Conservation (phyloP, 1,140 invertebrate genomes). For the Callitettix versicolor region DNA sequence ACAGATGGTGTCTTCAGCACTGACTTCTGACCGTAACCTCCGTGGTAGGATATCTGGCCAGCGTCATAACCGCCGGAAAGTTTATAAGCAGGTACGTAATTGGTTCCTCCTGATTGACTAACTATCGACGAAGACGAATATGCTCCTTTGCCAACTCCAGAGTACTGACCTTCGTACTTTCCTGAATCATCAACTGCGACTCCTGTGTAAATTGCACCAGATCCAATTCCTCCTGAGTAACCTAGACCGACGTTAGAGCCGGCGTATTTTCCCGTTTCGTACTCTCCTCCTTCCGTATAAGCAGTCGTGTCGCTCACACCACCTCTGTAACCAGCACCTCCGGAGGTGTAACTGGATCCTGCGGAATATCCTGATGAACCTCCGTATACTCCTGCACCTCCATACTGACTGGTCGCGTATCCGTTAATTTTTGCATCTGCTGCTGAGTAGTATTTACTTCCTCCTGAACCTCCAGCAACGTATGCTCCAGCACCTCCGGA, state of each 20-base stretch:
- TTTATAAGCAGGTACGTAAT: no score
- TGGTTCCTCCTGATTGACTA: background rate
- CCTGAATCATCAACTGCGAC: background rate
- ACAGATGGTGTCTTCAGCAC: background rate
- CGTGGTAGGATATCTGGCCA: background rate
- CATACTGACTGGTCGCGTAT: background rate
- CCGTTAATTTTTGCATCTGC: background rate
- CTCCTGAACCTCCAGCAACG: slow-evolving; percentile 12
- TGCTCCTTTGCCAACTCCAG: background rate
- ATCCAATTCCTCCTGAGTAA: slow-evolving; percentile 13
- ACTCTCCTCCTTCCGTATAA: background rate
- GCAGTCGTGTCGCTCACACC: background rate
- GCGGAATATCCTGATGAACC: background rate
- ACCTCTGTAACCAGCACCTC: background rate
- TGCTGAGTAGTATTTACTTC: slow-evolving; percentile 10
- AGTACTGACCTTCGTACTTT: slow-evolving; percentile 8
- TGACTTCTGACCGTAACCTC: background rate
- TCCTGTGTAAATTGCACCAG: background rate
- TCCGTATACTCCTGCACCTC: background rate
- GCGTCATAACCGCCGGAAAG: background rate
- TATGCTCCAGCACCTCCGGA: slow-evolving; percentile 9
- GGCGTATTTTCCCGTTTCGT: background rate
- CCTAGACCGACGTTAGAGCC: background rate
- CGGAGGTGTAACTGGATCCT: background rate
- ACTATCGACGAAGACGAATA: background rate